Evolutionary conservation across 30 jellyfish, hydroid and myxozoan genomes (phyloP).

Genomic region (Catostylus mosaicus): DNA sequence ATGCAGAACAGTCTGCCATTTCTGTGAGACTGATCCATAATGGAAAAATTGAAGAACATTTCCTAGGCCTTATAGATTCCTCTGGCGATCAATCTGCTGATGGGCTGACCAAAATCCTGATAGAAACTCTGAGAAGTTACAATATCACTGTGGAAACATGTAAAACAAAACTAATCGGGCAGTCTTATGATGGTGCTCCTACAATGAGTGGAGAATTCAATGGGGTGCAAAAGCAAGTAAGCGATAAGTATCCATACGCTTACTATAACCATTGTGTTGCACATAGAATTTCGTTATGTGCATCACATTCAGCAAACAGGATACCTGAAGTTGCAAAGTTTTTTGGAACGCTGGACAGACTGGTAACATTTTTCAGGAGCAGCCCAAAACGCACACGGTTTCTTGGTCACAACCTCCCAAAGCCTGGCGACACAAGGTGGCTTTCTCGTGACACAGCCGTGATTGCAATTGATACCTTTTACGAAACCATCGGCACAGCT

Average conservation of each 20-base stretch:
- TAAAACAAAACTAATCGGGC: conserved; percentile 33
- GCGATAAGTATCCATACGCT: no score
- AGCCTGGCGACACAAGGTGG: conserved; percentile 44
- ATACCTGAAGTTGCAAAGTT: conserved; percentile 27
- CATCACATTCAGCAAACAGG: conserved; percentile 12
- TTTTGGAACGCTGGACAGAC: conserved; percentile 11
- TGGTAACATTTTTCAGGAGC: no score
- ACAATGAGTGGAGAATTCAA: neutral
- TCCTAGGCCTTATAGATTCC: conserved; percentile 7
- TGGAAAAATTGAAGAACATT: conserved; percentile 24
- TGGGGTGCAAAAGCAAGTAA: no score
- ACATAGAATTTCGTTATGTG: neutral
- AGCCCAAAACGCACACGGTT: no score
- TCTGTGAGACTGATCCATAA: conserved; percentile 22
- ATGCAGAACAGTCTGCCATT: conserved; percentile 39
- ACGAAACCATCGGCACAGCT: conserved; percentile 17
- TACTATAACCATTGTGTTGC: no score
- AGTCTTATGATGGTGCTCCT: conserved; percentile 58
- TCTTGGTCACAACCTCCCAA: conserved; percentile 47
- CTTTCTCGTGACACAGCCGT: conserved; percentile 54
- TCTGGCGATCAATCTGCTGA: conserved; percentile 33
- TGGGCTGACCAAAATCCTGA: conserved; percentile 27
- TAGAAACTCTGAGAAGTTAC: neutral
- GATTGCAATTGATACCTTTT: conserved; percentile 15
- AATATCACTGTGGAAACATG: neutral